Evolutionary conservation across 2,888 invertebrate species (phyloP).

Genomic region (Noctuana brunneofusca): DNA sequence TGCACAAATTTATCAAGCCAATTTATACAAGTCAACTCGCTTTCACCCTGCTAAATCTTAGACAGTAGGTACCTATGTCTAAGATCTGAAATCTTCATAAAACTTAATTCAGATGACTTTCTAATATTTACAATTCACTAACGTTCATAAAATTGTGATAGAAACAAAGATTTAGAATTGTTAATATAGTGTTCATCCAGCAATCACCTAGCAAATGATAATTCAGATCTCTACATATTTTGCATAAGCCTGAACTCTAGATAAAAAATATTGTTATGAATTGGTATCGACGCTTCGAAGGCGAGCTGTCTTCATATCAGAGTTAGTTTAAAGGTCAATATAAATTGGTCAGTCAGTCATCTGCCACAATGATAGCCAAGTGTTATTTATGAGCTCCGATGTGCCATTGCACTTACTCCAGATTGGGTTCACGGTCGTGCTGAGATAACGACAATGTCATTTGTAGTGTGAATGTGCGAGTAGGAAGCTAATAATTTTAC

Average conservation of each 20-base stretch:
- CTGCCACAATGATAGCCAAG: slow-evolving; percentile 63
- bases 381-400: slow-evolving; percentile 74
- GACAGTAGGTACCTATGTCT: too few relatives aligned
- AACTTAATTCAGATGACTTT: too few relatives aligned
- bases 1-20: too few relatives aligned
- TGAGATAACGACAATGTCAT: slow-evolving; percentile 31
- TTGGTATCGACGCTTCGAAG: slow-evolving; percentile 18
- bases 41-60: too few relatives aligned
- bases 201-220: too few relatives aligned
- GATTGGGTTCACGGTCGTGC: slow-evolving; percentile 74
- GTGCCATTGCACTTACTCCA: slow-evolving; percentile 74
- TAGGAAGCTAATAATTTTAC: not conserved
- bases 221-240: not conserved
- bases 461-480: slow-evolving; percentile 11
- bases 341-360: slow-evolving; percentile 61
- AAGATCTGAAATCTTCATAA: too few relatives aligned
- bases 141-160: too few relatives aligned
- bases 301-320: slow-evolving; percentile 23
- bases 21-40: too few relatives aligned
- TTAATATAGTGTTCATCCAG: too few relatives aligned
- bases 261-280: not conserved
- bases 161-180: too few relatives aligned
- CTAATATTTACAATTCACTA: too few relatives aligned
- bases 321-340: slow-evolving; percentile 51
- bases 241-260: not conserved